Evolutionary conservation across 2,888 invertebrate species (phyloP), one percentile per base, ranked within the genome.

Genomic region (Neoitamus cyanurus): DNA sequence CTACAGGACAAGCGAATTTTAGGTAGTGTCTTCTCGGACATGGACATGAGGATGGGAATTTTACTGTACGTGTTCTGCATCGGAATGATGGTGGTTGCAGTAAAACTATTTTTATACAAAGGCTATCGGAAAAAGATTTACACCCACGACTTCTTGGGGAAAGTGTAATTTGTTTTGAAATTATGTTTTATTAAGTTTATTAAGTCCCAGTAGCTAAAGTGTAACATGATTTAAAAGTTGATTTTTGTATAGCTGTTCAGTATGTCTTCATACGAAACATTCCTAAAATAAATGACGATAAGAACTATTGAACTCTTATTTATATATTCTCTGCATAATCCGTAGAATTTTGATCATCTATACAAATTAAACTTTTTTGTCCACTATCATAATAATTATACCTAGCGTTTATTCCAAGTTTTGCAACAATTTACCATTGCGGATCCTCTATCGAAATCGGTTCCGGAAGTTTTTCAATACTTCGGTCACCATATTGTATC

Each of bases 21-120:
- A 13, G 87, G 89, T 4, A 90, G 87, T 84, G 90, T 90, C 9
- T 91, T 91, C 85, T 90, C 90, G 31, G 91, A 91, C 86, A 90
- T 91, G 90, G 96, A 96, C 90, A 94, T 96, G 90, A 94, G 95
- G 89, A 93, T 96, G 92, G 94, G 95, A 90, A 94, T 96, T 91
- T 92, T 95, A 87, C 92, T 96, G 88, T 96, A 96, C 92, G 92
- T 95, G 88, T 93, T 94, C 89, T 96, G 96, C 90, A 94, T 95
- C 88, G 90, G 94, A 88, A 94, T 96, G 90, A 93, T 97, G 90
- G 92, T 95, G 88, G 89, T 96, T 89, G 95, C 96, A 87, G 94
- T 96, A 89, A 93, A 95, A 89, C 93, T 95, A 90, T 96, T 97
- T 90, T 93, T 95, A 87, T 93, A 89, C 25, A 90, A 90, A 85